Base-by-base conservation (phyloP, 2,113 vertebrate genomes). In the Austrofundulus limnaeus region DNA sequence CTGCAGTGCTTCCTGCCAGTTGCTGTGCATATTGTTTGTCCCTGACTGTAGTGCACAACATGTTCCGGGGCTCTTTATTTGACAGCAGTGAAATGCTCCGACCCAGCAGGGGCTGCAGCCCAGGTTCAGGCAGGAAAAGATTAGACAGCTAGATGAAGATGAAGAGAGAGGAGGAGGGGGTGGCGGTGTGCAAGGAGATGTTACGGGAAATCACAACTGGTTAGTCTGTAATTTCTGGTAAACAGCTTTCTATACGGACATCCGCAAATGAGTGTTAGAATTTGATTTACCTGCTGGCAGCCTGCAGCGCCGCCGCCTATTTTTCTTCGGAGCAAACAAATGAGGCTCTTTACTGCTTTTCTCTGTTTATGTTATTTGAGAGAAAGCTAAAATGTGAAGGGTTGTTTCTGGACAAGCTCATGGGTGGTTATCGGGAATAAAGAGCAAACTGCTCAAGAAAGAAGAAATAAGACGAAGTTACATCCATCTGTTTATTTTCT, bases 21-120 rank as follows among this genome's bases (percentile, higher is more conserved):
- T 61, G 63, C 63, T 76, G 61, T 67, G 66, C 76, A 82, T 80
- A 73, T 72, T 83, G 83, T 80, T 65, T 70, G 60, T 74, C 56
- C 31, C 78, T 52, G 54, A 53, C 78, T 72, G 56, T 60, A 67
- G 56, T 61, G 70, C 78, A 79, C 82, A 73, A 64, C 66, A 51
- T 53, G 81, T 74, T 75, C 52, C 62, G 31, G 63, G 65, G 73
- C 66, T 74, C 72, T 66, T 72, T 72, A 48, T 73, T 70, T 61
- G 77, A 77, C 66, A 70, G 66, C 75, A 80, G 66, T 59, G 58
- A 77, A 76, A 68, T 69, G 77, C 74, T 77, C 69, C 47, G 71
- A 81, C 67, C 47, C 69, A 61, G 77, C 72, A 61, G 72, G n/a
- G n/a, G 82, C 70, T 75, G 80, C 72, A 45, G 73, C 61, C 70